Conservation (phyloP, 2,113 vertebrate species). For the Mus pahari region DNA sequence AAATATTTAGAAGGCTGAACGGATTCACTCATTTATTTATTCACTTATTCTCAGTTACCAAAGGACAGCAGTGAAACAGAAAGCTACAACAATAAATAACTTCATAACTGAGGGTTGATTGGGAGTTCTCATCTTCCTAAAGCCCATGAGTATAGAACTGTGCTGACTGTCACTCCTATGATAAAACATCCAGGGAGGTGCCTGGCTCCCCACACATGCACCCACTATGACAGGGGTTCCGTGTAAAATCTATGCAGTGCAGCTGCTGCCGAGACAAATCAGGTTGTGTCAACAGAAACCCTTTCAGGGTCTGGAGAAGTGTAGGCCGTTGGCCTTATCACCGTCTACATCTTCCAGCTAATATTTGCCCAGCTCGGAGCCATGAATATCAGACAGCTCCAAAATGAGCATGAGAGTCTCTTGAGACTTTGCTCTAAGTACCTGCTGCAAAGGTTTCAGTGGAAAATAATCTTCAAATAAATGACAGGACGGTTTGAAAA, state of each 20-base stretch:
- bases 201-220: rapidly evolving
- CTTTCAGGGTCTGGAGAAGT: background rate
- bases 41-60: background rate
- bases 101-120: rapidly evolving
- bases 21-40: background rate
- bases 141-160: background rate
- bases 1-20: background rate
- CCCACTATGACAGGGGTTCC: rapidly evolving
- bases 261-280: background rate
- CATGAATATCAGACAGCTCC: conserved; percentile 3
- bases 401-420: background rate
- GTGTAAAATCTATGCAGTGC: rapidly evolving
- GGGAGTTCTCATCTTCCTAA: background rate
- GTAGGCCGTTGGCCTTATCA: background rate
- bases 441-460: conserved; percentile 48
- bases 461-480: background rate
- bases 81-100: background rate
- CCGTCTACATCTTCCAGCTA: background rate
- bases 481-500: background rate
- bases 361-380: conserved; percentile 45
- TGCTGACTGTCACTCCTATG: background rate
- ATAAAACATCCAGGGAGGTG: background rate
- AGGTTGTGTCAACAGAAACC: conserved; percentile 6
- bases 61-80: rapidly evolving
- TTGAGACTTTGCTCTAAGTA: background rate